Evolutionary conservation across 2,113 vertebrate species (phyloP).

Genomic region (Paramisgurnus dabryanus): DNA sequence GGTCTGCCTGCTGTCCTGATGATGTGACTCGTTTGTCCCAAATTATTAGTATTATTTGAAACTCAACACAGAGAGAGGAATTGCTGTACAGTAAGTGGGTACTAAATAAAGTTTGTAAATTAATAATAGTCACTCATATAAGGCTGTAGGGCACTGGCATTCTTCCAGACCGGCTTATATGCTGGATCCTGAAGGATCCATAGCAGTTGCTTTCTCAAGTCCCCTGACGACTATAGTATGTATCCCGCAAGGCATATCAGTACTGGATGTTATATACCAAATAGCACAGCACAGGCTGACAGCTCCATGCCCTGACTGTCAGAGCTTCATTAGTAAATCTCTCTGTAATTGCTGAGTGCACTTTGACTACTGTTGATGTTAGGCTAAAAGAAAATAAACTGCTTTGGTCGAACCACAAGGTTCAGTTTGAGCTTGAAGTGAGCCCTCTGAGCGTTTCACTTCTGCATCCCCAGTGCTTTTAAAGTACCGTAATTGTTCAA

Average conservation of each 20-base stretch:
- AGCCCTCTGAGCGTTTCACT: slow-evolving; percentile 24
- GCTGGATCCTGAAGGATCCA: not conserved
- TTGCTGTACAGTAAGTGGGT: not conserved
- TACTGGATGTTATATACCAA: not conserved
- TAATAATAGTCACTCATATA: not conserved
- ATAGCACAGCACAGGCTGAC: slow-evolving; percentile 16
- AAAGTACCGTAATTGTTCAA: slow-evolving; percentile 42
- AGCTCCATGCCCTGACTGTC: slow-evolving; percentile 25
- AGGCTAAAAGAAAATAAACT: slow-evolving; percentile 35
- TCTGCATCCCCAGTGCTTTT: slow-evolving; percentile 11
- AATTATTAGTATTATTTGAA: not conserved
- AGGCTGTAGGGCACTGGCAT: slow-evolving; percentile 18
- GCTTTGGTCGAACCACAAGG: slow-evolving; percentile 21
- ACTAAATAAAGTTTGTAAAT: not conserved
- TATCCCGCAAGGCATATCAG: slow-evolving; percentile 21
- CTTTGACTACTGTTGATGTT: slow-evolving; percentile 12
- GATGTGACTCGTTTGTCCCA: not conserved
- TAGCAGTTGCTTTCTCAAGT: slow-evolving; percentile 22
- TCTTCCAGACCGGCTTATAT: slow-evolving; percentile 29
- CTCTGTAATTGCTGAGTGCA: slow-evolving; percentile 27
- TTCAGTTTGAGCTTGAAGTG: not conserved
- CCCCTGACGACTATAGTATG: slow-evolving; percentile 9
- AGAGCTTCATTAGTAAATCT: slow-evolving; percentile 40
- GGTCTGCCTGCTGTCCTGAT: not conserved
- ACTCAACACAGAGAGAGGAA: not conserved